phyloP scores from a whole-genome alignment of 2,113 vertebrate genomes.

The Nesospiza acunhae region DNA sequence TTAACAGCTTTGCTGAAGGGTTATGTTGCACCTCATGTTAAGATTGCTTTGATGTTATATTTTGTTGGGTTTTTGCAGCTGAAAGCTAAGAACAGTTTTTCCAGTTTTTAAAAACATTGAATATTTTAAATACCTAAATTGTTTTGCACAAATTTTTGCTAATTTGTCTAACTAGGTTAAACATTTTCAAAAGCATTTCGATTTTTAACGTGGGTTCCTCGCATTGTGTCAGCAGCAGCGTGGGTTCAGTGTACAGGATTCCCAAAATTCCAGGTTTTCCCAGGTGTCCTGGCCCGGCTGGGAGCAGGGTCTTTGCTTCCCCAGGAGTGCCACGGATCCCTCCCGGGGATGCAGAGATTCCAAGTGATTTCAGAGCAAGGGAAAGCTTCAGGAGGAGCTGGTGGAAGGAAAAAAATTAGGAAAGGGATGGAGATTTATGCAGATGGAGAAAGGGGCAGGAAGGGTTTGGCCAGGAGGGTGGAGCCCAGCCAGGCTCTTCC shows the following conservation, averaged over 20 bases:
- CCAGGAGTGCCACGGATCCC: fast-evolving
- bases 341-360: neutral
- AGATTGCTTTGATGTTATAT: conserved; percentile 87
- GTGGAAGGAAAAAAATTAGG: neutral
- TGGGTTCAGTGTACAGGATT: neutral
- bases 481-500: neutral
- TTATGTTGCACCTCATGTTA: conserved; percentile 88
- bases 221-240: conserved; percentile 75
- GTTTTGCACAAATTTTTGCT: conserved; percentile 87
- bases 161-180: conserved; percentile 88
- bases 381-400: neutral
- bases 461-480: neutral
- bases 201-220: conserved; percentile 79
- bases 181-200: conserved; percentile 82
- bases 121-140: conserved; percentile 89
- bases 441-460: neutral
- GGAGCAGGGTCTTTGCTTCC: neutral
- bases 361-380: neutral
- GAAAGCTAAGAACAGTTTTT: conserved; percentile 86
- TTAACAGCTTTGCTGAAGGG: conserved; percentile 88
- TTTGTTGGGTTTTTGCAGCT: conserved; percentile 88
- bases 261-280: neutral
- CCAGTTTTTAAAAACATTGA: conserved; percentile 87
- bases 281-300: neutral
- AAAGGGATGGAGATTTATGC: neutral